Evolutionary conservation across 37 sponge, comb jelly and placozoan species (phyloP).

Genomic region (Halisarca cf. caerulea): DNA sequence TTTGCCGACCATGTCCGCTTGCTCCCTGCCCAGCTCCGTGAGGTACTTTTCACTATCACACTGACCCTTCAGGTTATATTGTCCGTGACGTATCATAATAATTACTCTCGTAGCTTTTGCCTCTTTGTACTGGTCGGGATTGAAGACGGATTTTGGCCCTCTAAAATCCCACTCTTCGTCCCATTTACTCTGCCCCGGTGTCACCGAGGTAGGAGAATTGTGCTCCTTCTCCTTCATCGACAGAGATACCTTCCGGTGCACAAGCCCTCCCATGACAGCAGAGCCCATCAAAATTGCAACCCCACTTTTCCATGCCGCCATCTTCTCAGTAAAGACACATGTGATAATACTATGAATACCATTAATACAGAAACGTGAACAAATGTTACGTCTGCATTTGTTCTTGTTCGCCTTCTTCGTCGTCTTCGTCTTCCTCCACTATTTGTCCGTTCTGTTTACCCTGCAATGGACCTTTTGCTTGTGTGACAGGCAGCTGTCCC

Average conservation of each 20-base stretch:
- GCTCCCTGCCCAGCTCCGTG: constrained; percentile 79
- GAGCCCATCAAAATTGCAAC: background rate
- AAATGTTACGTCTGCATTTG: background rate
- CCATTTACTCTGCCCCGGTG: constrained; percentile 39
- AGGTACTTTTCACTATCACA: constrained; percentile 50
- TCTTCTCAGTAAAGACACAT: background rate
- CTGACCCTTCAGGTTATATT: constrained; percentile 62
- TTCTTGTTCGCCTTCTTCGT: background rate
- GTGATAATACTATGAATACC: too few relatives aligned
- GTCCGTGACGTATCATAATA: constrained; percentile 86
- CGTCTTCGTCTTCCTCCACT: constrained; percentile 23
- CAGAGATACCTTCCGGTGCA: too few relatives aligned
- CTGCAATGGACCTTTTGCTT: background rate
- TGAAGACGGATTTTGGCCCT: background rate
- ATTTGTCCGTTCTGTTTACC: background rate
- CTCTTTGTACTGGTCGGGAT: constrained; percentile 10
- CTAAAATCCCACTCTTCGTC: constrained; percentile 83
- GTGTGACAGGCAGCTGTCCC: constrained; percentile 64
- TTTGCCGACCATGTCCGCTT: constrained; percentile 79
- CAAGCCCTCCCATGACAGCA: background rate
- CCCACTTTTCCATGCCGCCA: background rate
- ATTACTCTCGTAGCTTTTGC: constrained; percentile 57
- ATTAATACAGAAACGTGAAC: background rate
- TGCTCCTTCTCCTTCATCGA: too few relatives aligned
- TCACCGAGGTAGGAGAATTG: too few relatives aligned